Evolutionary conservation across 1,140 invertebrate species (phyloP).

Genomic region (Drosophila paulistorum): DNA sequence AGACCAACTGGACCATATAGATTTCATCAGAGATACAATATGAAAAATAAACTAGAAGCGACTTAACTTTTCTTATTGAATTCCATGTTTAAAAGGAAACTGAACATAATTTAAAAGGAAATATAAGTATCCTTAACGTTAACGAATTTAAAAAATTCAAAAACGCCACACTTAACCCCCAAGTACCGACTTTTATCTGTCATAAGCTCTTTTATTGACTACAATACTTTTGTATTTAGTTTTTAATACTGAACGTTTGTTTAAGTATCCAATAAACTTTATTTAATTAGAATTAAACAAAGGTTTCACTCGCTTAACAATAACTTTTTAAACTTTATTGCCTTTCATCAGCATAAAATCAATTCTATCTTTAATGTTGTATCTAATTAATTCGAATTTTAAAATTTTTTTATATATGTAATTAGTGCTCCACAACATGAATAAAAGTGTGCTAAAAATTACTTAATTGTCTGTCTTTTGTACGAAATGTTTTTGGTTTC

Average conservation of each 20-base stretch:
- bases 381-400: constrained; percentile 35
- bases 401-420: too few species aligned
- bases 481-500: constrained; percentile 21
- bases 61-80: too few species aligned
- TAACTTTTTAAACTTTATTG: not conserved
- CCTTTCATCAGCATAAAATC: not conserved
- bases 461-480: not conserved
- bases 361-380: constrained; percentile 38
- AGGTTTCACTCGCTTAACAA: not conserved
- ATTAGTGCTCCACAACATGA: too few species aligned
- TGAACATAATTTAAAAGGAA: too few species aligned
- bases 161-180: too few species aligned
- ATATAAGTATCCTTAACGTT: too few species aligned
- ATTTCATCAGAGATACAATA: constrained; percentile 1
- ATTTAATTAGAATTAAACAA: not conserved
- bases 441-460: not conserved
- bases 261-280: not conserved
- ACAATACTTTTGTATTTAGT: too few species aligned
- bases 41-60: not conserved
- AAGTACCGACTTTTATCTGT: too few species aligned
- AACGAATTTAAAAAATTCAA: too few species aligned
- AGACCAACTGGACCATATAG: constrained; percentile 29
- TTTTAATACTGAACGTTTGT: not conserved
- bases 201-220: too few species aligned
- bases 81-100: too few species aligned